Evolutionary conservation across 2,888 invertebrate genomes (phyloP), one percentile per base, ranked within the genome.

Genomic region (Amphimallon solstitiale): DNA sequence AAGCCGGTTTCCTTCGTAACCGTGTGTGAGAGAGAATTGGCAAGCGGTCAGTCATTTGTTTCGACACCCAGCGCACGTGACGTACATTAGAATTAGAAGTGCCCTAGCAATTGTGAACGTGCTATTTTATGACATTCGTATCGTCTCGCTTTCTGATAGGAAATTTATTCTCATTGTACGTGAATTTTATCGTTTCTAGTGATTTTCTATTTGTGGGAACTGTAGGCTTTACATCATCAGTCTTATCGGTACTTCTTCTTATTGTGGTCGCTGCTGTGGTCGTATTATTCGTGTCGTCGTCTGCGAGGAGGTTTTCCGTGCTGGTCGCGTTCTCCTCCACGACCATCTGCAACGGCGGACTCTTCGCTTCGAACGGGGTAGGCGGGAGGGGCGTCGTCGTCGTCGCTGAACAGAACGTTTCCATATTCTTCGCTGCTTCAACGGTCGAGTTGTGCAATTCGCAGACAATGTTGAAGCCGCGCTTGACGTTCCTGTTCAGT

Each of bases 151-250:
- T 80, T 66, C 81, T 84, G 70, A 87, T 86, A 70, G 87, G 87
- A 81, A 87, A 87, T 78, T 86, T 87, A 77, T 87, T 87, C 72
- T 86, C 85, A 71, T 85, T 85, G 78, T 85, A 87, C 68, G 86
- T 85, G 68, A 87, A 80, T 76, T 85, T 85, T 72, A 87, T 77
- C 68, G 80, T 78, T 71, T 82, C 81, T 69, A 82, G 74, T 34
- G 80, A 81, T 74, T 78, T 80, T 61, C 80, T 76, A 46, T 77
- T 76, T 19, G 77, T 74, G 17, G 76, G 72, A 60, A 66, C 62
- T 68, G 56, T 51, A 67, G 62, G 64, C 63, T 67, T 71, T 34
- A 63, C 51, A 51, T 64, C 63, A 51, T 72, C 72, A 69, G 72
- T 71, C 70, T 73, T 73, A 68, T 67, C 61, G 19, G 63, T 65